These are phyloP conservation scores for Metacarcinus magister DNA, from an alignment of 2,888 invertebrate species.

Conservation along the genomic window DNA sequence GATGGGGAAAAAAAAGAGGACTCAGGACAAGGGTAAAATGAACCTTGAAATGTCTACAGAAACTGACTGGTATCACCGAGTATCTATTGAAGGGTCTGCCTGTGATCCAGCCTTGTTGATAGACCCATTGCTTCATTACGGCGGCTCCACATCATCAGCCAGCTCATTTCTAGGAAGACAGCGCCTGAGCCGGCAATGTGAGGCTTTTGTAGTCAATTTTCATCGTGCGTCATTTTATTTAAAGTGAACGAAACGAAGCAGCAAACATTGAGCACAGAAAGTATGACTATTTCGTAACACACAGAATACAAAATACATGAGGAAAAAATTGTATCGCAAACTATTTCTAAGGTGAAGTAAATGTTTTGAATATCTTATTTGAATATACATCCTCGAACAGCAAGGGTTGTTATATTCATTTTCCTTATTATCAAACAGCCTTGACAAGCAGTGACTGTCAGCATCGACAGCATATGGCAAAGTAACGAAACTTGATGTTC, in stretches of 20 bases:
- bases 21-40: not conserved
- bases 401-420: not conserved
- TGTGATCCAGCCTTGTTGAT: not conserved
- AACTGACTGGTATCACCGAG: not conserved
- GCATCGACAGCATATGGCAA: not conserved
- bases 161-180: not conserved
- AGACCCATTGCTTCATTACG: not conserved
- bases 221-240: not conserved
- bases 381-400: not conserved
- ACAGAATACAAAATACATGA: not conserved
- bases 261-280: not conserved
- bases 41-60: not conserved
- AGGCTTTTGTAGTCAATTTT: conserved; percentile 10
- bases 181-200: not conserved
- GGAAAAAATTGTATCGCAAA: not conserved
- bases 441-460: no score
- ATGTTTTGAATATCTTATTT: not conserved
- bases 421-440: not conserved
- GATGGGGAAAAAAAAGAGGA: not conserved
- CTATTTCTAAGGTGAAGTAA: no score
- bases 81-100: not conserved
- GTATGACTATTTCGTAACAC: not conserved
- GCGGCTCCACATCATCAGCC: not conserved
- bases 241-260: not conserved
- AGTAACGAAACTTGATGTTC: not conserved